phyloP scores from a whole-genome alignment of 2,797 vertebrate genomes.

The Gambusia yucatana region DNA sequence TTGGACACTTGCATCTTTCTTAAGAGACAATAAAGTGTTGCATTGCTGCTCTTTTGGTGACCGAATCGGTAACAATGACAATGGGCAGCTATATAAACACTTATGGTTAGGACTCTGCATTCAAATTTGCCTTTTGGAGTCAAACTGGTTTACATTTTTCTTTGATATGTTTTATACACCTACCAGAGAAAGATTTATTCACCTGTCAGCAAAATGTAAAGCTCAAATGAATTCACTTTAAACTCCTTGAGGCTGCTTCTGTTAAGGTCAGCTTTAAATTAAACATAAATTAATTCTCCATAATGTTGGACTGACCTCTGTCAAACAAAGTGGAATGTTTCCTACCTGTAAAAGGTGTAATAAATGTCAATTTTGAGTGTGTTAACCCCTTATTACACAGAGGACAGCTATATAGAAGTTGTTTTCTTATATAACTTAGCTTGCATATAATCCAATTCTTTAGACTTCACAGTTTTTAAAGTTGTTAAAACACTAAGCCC shows the following conservation, averaged over 20 bases:
- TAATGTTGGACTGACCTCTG: slow-evolving; percentile 28
- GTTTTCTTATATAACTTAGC: background rate
- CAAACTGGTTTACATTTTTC: slow-evolving; percentile 19
- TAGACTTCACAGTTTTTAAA: background rate
- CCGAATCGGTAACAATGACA: slow-evolving; percentile 2
- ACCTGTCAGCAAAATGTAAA: slow-evolving; percentile 58
- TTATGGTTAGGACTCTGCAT: background rate
- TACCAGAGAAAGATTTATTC: slow-evolving; percentile 36
- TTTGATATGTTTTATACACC: slow-evolving; percentile 33
- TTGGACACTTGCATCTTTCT: slow-evolving; percentile 21
- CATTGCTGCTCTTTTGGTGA: background rate
- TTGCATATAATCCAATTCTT: background rate
- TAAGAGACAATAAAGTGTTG: slow-evolving; percentile 2
- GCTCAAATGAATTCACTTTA: slow-evolving; percentile 49
- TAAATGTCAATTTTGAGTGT: slow-evolving; percentile 18
- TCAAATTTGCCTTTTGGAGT: slow-evolving; percentile 21
- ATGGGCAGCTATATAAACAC: slow-evolving; percentile 22
- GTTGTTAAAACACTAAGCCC: background rate
- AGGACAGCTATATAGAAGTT: background rate
- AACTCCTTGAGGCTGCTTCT: slow-evolving; percentile 50
- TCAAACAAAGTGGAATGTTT: slow-evolving; percentile 30
- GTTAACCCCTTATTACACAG: background rate
- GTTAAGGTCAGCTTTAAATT: slow-evolving; percentile 55
- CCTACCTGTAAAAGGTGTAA: slow-evolving; percentile 9
- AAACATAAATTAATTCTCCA: slow-evolving; percentile 44